Conservation (phyloP, 2,797 vertebrate genomes). For the Hippoglossus hippoglossus region DNA sequence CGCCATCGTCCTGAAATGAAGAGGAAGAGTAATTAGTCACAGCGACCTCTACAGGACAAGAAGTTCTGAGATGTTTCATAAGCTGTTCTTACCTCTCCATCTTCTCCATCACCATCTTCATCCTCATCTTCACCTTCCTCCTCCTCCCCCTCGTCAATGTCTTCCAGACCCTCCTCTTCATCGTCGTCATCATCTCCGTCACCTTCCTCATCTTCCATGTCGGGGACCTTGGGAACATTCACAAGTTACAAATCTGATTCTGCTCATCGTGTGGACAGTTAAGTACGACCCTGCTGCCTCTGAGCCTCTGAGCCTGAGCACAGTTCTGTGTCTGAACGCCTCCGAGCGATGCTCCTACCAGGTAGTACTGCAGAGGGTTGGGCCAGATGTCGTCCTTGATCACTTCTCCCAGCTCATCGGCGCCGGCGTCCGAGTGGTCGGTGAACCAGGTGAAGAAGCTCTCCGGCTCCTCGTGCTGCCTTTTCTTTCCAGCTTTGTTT, state of each 20-base stretch:
- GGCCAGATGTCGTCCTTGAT: slow-evolving; percentile 99
- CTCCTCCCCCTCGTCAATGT: slow-evolving; percentile 97
- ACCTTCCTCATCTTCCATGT: slow-evolving; percentile 98
- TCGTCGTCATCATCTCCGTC: slow-evolving; percentile 92
- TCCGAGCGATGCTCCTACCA: slow-evolving; percentile 78
- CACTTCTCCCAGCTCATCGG: slow-evolving; percentile 95
- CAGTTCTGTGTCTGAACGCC: too few relatives aligned
- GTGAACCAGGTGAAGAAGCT: slow-evolving; percentile 99
- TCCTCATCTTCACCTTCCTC: slow-evolving; percentile 94
- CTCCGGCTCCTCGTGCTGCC: slow-evolving; percentile 98
- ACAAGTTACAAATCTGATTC: not conserved
- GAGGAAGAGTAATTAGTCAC: too few relatives aligned
- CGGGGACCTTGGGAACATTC: slow-evolving; percentile 87
- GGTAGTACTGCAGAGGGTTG: slow-evolving; percentile 96
- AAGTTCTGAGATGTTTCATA: too few relatives aligned
- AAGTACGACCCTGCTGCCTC: too few relatives aligned
- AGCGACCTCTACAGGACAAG: too few relatives aligned
- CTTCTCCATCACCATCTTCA: slow-evolving; percentile 95
- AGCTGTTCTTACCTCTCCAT: slow-evolving; percentile 84
- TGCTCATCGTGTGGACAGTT: too few relatives aligned
- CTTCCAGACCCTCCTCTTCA: slow-evolving; percentile 95
- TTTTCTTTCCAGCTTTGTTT: slow-evolving; percentile 96
- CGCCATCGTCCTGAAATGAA: slow-evolving; percentile 90
- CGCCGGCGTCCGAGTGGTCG: slow-evolving; percentile 95
- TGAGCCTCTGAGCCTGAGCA: too few relatives aligned